phyloP scores from a whole-genome alignment of 2,888 invertebrate genomes.

The Zootermopsis nevadensis region DNA sequence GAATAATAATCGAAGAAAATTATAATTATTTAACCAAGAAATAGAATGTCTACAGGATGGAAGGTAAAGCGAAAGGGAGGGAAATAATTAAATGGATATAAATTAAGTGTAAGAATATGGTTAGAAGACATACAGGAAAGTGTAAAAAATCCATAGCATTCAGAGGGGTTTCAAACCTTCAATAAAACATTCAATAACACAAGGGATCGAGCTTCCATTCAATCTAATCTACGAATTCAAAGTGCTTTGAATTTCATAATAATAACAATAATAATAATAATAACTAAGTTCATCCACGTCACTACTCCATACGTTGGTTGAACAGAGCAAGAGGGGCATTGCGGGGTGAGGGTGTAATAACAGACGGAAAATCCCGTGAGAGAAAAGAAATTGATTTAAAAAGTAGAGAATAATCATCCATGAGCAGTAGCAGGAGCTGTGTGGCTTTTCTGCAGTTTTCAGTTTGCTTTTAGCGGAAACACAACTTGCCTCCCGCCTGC shows the following conservation, averaged over 20 bases:
- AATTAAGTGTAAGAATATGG: neutral
- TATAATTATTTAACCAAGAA: neutral
- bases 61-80: neutral
- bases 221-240: constrained; percentile 46
- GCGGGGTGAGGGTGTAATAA: constrained; percentile 26
- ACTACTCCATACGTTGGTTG: constrained; percentile 32
- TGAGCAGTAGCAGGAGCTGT: constrained; percentile 31
- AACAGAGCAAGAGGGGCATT: constrained; percentile 25
- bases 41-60: neutral
- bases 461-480: constrained; percentile 36
- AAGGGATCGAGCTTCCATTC: constrained; percentile 42
- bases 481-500: constrained; percentile 47
- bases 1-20: neutral
- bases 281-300: constrained; percentile 26
- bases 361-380: constrained; percentile 16
- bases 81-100: neutral
- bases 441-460: constrained; percentile 43
- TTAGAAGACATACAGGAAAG: neutral
- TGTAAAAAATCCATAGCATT: neutral
- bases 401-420: neutral
- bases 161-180: constrained; percentile 21
- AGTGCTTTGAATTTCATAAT: constrained; percentile 32
- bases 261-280: constrained; percentile 26
- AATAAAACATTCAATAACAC: constrained; percentile 44
- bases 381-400: constrained; percentile 15